phyloP scores from a whole-genome alignment of 2,797 vertebrate species.

The Lacerta agilis region DNA sequence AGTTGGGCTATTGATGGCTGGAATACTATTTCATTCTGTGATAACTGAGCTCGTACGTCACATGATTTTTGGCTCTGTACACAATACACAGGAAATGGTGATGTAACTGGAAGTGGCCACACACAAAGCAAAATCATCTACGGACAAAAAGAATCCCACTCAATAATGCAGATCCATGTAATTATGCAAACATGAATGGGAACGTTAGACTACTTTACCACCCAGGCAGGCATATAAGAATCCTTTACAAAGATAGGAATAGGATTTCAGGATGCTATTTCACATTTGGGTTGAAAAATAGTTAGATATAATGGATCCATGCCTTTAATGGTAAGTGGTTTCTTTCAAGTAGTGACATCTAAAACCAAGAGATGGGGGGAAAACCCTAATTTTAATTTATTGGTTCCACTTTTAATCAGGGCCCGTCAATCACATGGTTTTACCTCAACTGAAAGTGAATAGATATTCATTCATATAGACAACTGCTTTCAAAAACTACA shows the following conservation, averaged over 20 bases:
- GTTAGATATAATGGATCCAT: conserved; percentile 10
- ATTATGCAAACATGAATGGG: conserved; percentile 10
- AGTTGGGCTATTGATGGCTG: neutral
- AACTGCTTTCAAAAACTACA: conserved; percentile 21
- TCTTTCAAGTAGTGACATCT: conserved; percentile 11
- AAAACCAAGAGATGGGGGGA: neutral
- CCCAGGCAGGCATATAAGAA: neutral
- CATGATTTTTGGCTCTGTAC: conserved; percentile 44
- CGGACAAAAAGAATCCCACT: neutral
- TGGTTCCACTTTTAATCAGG: conserved; percentile 55
- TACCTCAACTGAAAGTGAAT: conserved; percentile 50
- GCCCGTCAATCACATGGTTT: conserved; percentile 40
- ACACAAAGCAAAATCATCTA: neutral
- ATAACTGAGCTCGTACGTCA: conserved; percentile 65
- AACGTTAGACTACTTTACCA: neutral
- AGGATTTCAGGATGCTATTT: neutral
- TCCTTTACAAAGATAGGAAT: neutral
- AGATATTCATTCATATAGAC: neutral
- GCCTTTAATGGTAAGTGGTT: conserved; percentile 18
- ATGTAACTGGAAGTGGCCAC: conserved; percentile 23
- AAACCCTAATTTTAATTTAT: conserved; percentile 26
- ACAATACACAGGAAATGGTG: conserved; percentile 38
- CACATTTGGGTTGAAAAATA: neutral
- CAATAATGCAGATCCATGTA: conserved; percentile 13
- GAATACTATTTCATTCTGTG: conserved; percentile 50